A percentile compares a stretch with the other conserved stretches of the same genome.
phyloP scores from a whole-genome alignment of 2,797 vertebrate genomes.

The Pyrocephalus nanus region DNA sequence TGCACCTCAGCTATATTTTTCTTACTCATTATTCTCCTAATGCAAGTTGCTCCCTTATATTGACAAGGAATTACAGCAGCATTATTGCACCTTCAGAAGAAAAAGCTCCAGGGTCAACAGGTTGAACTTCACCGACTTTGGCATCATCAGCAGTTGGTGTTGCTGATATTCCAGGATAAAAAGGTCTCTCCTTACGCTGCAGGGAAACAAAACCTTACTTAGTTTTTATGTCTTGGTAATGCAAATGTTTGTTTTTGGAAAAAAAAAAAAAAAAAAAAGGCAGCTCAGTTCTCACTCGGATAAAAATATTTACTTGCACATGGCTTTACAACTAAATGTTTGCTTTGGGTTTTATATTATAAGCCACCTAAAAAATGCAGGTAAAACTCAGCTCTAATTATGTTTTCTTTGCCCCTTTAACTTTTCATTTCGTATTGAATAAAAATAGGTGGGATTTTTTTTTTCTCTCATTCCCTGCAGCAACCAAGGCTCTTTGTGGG shows the following conservation, averaged over 20 bases:
- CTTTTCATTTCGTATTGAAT: neutral
- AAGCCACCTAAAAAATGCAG: neutral
- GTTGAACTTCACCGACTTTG: slow-evolving; percentile 3
- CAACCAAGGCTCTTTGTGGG: neutral
- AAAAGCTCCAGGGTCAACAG: slow-evolving; percentile 24
- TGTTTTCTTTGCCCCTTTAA: neutral
- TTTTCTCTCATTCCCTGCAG: neutral
- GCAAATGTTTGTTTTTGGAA: neutral
- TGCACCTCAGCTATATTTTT: slow-evolving; percentile 19
- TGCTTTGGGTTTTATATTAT: neutral
- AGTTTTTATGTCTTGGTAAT: neutral
- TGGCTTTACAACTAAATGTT: neutral
- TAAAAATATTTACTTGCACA: neutral
- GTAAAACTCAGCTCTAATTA: neutral
- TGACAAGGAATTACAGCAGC: slow-evolving; percentile 21
- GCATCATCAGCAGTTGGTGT: neutral
- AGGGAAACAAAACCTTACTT: neutral
- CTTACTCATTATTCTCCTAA: neutral
- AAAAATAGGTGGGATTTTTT: neutral
- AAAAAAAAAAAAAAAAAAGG: neutral
- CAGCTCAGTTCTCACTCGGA: neutral
- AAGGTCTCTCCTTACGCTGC: neutral
- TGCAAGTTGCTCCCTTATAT: neutral
- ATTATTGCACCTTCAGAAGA: slow-evolving; percentile 37
- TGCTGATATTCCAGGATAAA: neutral